These are phyloP conservation scores for Drosophila prosaltans DNA, from an alignment of 1,140 invertebrate species.

Conservation along the genomic window DNA sequence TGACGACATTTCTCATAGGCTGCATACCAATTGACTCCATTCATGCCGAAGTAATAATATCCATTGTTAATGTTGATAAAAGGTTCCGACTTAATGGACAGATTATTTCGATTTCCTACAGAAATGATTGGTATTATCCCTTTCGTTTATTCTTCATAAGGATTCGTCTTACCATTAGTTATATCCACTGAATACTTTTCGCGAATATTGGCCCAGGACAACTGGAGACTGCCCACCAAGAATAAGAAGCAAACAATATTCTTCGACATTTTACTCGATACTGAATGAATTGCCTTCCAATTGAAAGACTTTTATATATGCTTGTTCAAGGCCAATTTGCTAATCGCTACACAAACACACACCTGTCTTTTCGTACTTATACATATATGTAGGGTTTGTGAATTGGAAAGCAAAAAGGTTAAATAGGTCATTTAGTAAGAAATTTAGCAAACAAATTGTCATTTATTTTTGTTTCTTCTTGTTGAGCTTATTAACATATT, in stretches of 20 bases:
- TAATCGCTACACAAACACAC: too few species aligned
- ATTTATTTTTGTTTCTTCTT: not conserved
- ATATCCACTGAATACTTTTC: constrained; percentile 33
- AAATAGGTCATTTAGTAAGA: not conserved
- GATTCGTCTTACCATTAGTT: constrained; percentile 19
- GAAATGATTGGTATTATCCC: not conserved
- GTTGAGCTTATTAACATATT: not conserved
- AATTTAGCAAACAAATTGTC: not conserved
- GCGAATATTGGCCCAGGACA: not conserved
- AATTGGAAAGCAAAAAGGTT: constrained; percentile 19
- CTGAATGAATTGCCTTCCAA: not conserved
- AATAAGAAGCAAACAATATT: constrained; percentile 22
- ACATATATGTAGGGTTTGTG: too few species aligned
- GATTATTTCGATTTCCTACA: constrained; percentile 25
- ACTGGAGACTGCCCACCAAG: constrained; percentile 7
- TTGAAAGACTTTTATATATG: not conserved
- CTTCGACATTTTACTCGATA: constrained; percentile 31
- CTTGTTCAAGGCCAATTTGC: not conserved
- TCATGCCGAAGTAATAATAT: constrained; percentile 40
- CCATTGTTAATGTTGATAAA: constrained; percentile 30
- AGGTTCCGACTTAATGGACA: constrained; percentile 23
- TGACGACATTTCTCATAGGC: constrained; percentile 44
- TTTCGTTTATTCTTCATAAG: not conserved
- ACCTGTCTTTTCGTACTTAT: too few species aligned
- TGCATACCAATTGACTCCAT: constrained; percentile 37